These are phyloP conservation scores for Nyctereutes procyonoides DNA, from an alignment of 2,113 vertebrate species.

Conservation along the genomic window DNA sequence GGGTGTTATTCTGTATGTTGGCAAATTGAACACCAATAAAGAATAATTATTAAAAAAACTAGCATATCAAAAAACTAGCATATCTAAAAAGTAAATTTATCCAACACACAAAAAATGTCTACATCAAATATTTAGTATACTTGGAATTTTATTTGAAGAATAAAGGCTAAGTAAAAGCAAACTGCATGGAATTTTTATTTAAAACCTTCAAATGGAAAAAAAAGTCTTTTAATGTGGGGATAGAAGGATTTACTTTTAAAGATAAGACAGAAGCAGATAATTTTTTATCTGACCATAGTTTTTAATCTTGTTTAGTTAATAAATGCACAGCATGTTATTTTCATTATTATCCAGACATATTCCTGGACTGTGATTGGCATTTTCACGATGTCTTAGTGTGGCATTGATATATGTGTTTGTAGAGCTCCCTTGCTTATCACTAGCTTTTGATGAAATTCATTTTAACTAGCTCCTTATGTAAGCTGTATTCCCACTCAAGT, in stretches of 20 bases:
- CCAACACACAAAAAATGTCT: background rate
- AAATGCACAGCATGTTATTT: background rate
- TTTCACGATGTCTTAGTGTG: background rate
- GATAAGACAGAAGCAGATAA: background rate
- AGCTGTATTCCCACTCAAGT: background rate
- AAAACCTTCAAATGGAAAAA: conserved; percentile 2
- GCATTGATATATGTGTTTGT: background rate
- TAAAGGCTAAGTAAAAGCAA: conserved; percentile 10
- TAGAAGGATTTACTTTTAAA: background rate
- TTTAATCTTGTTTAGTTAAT: background rate
- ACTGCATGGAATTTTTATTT: background rate
- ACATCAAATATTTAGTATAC: background rate
- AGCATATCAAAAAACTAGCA: too few relatives aligned
- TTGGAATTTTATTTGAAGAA: background rate
- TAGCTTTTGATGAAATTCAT: background rate
- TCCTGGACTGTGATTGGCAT: background rate
- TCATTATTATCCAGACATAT: background rate
- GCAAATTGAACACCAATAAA: too few relatives aligned
- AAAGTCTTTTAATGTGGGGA: background rate
- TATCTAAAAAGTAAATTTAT: background rate
- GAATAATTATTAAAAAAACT: too few relatives aligned
- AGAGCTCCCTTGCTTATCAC: background rate
- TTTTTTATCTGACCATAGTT: background rate
- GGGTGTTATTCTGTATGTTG: too few relatives aligned
- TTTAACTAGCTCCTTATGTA: background rate